Percentiles rank a stretch among this genome's conserved stretches.
Evolutionary conservation across 2,797 vertebrate genomes (phyloP).

Genomic region (Eleutherodactylus coqui): DNA sequence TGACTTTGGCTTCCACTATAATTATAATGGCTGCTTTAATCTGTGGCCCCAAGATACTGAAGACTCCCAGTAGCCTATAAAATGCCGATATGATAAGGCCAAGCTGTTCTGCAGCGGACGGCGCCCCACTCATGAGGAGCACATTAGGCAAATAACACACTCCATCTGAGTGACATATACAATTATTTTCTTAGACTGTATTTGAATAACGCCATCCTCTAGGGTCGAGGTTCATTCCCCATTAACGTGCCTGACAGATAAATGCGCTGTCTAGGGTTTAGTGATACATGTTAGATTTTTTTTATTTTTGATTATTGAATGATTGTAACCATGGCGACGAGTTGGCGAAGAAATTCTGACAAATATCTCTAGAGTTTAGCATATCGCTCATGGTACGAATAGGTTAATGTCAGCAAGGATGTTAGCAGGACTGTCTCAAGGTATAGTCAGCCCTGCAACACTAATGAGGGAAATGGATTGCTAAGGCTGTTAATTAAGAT

Average conservation of each 20-base stretch:
- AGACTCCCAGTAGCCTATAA: slow-evolving; percentile 77
- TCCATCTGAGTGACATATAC: slow-evolving; percentile 77
- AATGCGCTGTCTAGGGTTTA: slow-evolving; percentile 73
- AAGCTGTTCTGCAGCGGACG: slow-evolving; percentile 74
- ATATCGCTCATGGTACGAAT: background rate
- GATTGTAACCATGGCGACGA: slow-evolving; percentile 77
- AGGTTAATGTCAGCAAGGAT: slow-evolving; percentile 44
- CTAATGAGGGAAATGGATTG: slow-evolving; percentile 61
- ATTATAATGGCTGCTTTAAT: slow-evolving; percentile 74
- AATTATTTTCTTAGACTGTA: slow-evolving; percentile 79
- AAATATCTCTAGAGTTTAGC: background rate
- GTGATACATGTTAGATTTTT: slow-evolving; percentile 58
- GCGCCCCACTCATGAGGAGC: slow-evolving; percentile 75
- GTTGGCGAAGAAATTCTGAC: slow-evolving; percentile 69
- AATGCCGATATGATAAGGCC: slow-evolving; percentile 79
- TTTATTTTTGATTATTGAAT: slow-evolving; percentile 53
- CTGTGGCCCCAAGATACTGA: slow-evolving; percentile 73
- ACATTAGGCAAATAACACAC: slow-evolving; percentile 79
- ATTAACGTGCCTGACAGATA: slow-evolving; percentile 79
- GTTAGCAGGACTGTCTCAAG: slow-evolving; percentile 39
- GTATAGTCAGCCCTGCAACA: slow-evolving; percentile 41
- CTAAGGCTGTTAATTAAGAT: slow-evolving; percentile 61
- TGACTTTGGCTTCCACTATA: slow-evolving; percentile 71
- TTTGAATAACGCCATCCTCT: slow-evolving; percentile 76
- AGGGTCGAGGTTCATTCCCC: slow-evolving; percentile 74